These are phyloP conservation scores for Globodera ellingtonae DNA, from an alignment of 1,140 invertebrate genomes.

Conservation along the genomic window DNA sequence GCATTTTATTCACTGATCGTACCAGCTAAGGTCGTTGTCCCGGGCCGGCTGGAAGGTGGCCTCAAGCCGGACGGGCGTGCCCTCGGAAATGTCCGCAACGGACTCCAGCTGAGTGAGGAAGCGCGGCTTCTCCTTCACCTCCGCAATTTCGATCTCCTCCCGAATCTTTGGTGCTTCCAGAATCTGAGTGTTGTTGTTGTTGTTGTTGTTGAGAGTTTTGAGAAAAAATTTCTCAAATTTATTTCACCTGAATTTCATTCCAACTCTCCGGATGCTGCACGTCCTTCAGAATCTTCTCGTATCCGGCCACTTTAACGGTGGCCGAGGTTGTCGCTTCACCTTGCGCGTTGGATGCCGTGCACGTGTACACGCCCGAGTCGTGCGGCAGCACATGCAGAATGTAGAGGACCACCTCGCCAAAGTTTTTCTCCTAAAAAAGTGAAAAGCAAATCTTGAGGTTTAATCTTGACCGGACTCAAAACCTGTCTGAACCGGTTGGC, in stretches of 20 bases:
- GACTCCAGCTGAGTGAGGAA: conserved; percentile 62
- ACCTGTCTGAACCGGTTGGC: conserved; percentile 30
- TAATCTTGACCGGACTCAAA: conserved; percentile 65
- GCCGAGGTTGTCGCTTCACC: conserved; percentile 90
- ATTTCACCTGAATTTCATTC: conserved; percentile 54
- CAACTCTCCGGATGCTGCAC: conserved; percentile 59
- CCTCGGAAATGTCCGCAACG: conserved; percentile 71
- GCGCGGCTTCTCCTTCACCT: conserved; percentile 62
- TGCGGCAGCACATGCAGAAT: conserved; percentile 82
- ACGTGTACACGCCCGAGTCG: conserved; percentile 92
- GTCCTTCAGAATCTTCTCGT: conserved; percentile 51
- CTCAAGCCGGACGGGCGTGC: conserved; percentile 88
- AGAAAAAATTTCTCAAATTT: not conserved
- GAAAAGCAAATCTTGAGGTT: conserved; percentile 59
- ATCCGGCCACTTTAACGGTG: conserved; percentile 76
- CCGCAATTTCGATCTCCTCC: conserved; percentile 58
- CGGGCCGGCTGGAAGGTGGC: conserved; percentile 81
- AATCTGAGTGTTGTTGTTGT: conserved; percentile 44
- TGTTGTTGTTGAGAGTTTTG: not conserved
- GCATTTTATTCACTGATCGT: not conserved
- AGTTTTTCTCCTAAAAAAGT: conserved; percentile 72
- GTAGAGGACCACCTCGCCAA: conserved; percentile 86
- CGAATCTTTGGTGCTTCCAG: conserved; percentile 54
- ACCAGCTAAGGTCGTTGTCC: conserved; percentile 44
- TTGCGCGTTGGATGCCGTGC: conserved; percentile 83